phyloP scores from a whole-genome alignment of 2,113 vertebrate species.

The Gymnarchus niloticus region DNA sequence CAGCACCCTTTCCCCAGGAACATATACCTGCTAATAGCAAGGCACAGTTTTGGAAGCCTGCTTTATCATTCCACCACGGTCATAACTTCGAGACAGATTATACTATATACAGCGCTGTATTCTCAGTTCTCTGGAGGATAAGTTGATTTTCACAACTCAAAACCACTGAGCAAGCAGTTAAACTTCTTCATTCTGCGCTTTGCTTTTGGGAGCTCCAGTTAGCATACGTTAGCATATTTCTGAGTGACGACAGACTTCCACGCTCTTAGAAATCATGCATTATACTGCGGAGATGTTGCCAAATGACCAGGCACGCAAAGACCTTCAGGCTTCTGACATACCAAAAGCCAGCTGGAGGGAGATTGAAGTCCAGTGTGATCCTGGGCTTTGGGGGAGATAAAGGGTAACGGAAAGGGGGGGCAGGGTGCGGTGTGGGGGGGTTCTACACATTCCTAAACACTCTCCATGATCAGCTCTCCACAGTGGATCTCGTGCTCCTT shows the following conservation, averaged over 20 bases:
- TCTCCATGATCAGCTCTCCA: background rate
- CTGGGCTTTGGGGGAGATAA: background rate
- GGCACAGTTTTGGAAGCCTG: background rate
- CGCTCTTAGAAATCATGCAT: background rate
- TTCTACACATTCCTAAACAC: background rate
- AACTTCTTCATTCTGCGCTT: background rate
- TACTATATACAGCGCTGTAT: background rate
- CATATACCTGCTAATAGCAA: background rate
- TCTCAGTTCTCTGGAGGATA: background rate
- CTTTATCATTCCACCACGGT: background rate
- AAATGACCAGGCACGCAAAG: background rate
- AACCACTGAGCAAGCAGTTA: slow-evolving; percentile 3
- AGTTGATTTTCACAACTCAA: background rate
- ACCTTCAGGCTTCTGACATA: slow-evolving; percentile 8
- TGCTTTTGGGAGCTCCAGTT: background rate
- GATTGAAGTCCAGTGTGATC: background rate
- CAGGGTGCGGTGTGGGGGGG: background rate
- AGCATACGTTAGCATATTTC: slow-evolving; percentile 11
- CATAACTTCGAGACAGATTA: background rate
- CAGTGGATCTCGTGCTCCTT: background rate
- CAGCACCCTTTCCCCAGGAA: background rate
- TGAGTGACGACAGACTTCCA: background rate
- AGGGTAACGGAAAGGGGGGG: background rate
- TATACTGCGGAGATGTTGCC: background rate
- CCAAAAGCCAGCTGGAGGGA: background rate